Conservation (phyloP, 2,888 invertebrate genomes). For the Xanthorhoe spadicearia region DNA sequence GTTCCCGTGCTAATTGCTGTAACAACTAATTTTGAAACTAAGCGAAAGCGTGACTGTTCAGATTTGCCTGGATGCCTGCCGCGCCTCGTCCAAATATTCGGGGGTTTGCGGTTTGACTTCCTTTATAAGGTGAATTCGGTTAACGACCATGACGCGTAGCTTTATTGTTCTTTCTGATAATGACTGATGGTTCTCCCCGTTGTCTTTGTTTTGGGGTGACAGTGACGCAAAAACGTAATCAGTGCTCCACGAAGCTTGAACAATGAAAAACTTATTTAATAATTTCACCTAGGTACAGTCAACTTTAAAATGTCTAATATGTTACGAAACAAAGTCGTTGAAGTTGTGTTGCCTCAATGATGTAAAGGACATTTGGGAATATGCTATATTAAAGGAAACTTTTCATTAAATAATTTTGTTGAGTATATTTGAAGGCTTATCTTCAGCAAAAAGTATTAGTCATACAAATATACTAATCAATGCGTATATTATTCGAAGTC, state of each 20-base stretch:
- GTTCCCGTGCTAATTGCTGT: slow-evolving; percentile 54
- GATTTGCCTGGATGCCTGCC: slow-evolving; percentile 62
- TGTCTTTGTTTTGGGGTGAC: slow-evolving; percentile 79
- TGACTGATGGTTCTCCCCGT: slow-evolving; percentile 79
- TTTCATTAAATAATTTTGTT: too few relatives aligned
- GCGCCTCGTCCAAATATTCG: slow-evolving; percentile 60
- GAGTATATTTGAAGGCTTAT: neutral
- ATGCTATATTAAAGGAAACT: too few relatives aligned
- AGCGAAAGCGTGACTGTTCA: slow-evolving; percentile 58
- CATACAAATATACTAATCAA: too few relatives aligned
- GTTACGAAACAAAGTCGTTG: too few relatives aligned
- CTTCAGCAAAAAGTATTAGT: neutral
- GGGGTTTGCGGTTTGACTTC: slow-evolving; percentile 53
- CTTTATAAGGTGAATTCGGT: slow-evolving; percentile 68
- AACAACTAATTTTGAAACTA: slow-evolving; percentile 57
- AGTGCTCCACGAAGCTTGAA: slow-evolving; percentile 62
- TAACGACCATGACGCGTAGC: slow-evolving; percentile 78
- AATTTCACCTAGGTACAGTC: slow-evolving; percentile 42
- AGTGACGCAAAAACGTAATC: slow-evolving; percentile 81
- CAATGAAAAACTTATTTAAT: slow-evolving; percentile 66
- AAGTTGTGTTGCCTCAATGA: too few relatives aligned
- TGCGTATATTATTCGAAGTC: too few relatives aligned
- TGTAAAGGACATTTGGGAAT: too few relatives aligned
- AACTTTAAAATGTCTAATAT: too few relatives aligned
- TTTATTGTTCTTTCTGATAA: slow-evolving; percentile 81